Conservation (phyloP, 2,797 vertebrate species). For the Microchirus variegatus region DNA sequence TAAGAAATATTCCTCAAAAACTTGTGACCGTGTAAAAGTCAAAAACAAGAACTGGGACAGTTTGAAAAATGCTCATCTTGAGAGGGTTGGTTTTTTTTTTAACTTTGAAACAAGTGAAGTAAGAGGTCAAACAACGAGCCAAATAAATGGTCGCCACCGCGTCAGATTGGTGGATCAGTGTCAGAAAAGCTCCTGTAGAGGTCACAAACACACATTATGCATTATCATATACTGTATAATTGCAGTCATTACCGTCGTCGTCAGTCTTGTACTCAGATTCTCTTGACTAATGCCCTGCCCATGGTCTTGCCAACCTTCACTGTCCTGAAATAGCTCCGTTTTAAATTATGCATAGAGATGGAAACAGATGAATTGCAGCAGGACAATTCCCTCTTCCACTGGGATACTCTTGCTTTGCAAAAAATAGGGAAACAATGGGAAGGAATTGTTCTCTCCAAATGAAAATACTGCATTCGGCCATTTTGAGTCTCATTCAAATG, state of each 20-base stretch:
- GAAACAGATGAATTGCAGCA: conserved; percentile 65
- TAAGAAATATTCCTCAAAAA: not conserved
- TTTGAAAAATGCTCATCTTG: no score
- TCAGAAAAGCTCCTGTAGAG: no score
- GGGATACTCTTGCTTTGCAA: conserved; percentile 20
- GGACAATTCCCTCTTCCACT: conserved; percentile 40
- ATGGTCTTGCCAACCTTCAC: conserved; percentile 59
- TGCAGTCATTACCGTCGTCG: conserved; percentile 68
- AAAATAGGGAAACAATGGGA: conserved; percentile 26
- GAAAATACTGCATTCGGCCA: not conserved
- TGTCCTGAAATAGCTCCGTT: conserved; percentile 68
- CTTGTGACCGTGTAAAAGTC: conserved; percentile 33
- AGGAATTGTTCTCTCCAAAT: conserved; percentile 1
- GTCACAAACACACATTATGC: conserved; percentile 21
- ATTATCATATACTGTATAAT: conserved; percentile 50
- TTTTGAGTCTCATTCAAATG: not conserved
- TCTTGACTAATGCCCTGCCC: conserved; percentile 54
- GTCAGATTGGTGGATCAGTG: no score
- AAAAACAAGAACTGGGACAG: not conserved
- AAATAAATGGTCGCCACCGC: no score
- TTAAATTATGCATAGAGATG: conserved; percentile 75
- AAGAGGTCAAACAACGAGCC: no score
- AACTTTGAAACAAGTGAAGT: no score
- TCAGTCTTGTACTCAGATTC: conserved; percentile 67
- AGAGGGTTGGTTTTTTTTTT: no score